Evolutionary conservation across 2,113 vertebrate species (phyloP).

Genomic region (Ifrita kowaldi): DNA sequence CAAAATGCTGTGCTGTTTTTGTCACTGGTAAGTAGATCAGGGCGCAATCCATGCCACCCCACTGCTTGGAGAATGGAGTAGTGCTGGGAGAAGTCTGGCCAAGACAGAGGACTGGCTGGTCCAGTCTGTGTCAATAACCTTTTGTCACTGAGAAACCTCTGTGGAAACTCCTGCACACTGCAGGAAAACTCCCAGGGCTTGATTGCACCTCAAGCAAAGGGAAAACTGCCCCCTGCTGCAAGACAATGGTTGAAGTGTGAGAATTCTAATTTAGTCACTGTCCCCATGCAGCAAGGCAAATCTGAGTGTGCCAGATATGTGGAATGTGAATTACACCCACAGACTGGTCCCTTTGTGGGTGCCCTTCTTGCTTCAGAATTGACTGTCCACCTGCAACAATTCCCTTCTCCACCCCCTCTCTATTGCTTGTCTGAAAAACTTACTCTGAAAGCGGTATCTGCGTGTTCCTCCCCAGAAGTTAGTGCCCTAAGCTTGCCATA

Average conservation of each 20-base stretch:
- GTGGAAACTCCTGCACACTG: background rate
- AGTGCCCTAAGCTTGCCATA: background rate
- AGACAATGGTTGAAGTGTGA: background rate
- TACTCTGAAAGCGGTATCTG: background rate
- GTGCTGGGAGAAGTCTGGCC: too few relatives aligned
- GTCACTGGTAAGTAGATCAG: background rate
- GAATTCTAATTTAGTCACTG: background rate
- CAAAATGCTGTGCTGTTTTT: background rate
- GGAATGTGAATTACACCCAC: background rate
- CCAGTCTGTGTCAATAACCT: background rate
- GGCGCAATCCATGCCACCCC: background rate
- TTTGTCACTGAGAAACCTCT: background rate
- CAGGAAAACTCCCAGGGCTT: background rate
- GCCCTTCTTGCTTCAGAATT: background rate
- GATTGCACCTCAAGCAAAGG: background rate
- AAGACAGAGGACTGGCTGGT: background rate
- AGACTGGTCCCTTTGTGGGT: background rate
- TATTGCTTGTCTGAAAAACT: background rate
- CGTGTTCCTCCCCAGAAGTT: background rate
- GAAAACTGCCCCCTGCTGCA: background rate
- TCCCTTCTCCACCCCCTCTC: background rate
- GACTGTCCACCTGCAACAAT: background rate
- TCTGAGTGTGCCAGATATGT: accelerated
- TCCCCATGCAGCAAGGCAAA: background rate
- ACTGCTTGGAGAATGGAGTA: background rate